Evolutionary conservation across 2,888 invertebrate species (phyloP).

Genomic region (Microctonus aethiopoides): DNA sequence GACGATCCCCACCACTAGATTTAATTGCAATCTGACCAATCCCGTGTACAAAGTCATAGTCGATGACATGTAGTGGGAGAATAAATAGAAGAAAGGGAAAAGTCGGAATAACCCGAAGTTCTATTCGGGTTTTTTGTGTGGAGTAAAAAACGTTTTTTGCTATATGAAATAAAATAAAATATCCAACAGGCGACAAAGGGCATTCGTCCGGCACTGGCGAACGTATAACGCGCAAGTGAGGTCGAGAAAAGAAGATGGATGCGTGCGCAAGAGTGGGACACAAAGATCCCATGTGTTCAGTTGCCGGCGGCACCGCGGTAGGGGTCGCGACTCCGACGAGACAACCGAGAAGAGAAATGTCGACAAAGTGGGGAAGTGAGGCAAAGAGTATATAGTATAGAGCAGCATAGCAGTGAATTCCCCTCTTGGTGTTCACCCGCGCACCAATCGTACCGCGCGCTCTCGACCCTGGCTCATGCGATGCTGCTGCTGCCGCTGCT

Average conservation of each 20-base stretch:
- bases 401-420: too few species aligned
- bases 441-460: conserved; percentile 27
- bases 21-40: too few species aligned
- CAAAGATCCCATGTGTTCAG: conserved; percentile 18
- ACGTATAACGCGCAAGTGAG: conserved; percentile 6
- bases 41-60: too few species aligned
- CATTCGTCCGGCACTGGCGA: conserved; percentile 30
- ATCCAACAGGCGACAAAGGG: conserved; percentile 11
- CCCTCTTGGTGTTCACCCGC: conserved; percentile 13
- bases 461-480: conserved; percentile 19
- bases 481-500: conserved; percentile 36
- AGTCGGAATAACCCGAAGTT: too few species aligned
- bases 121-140: conserved; percentile 17
- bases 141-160: neutral
- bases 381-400: conserved; percentile 29
- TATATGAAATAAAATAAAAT: neutral
- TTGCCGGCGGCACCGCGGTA: conserved; percentile 19
- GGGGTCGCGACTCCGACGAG: conserved; percentile 27
- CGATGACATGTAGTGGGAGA: conserved; percentile 5
- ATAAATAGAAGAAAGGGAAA: too few species aligned
- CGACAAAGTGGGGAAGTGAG: conserved; percentile 26
- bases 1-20: too few species aligned
- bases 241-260: neutral
- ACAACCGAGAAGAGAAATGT: conserved; percentile 33
- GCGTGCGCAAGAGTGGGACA: conserved; percentile 6